A percentile compares a stretch with the other conserved stretches of the same genome.
These are phyloP conservation scores for Chromobotia macracanthus DNA, from an alignment of 2,797 vertebrate species.

Conservation along the genomic window DNA sequence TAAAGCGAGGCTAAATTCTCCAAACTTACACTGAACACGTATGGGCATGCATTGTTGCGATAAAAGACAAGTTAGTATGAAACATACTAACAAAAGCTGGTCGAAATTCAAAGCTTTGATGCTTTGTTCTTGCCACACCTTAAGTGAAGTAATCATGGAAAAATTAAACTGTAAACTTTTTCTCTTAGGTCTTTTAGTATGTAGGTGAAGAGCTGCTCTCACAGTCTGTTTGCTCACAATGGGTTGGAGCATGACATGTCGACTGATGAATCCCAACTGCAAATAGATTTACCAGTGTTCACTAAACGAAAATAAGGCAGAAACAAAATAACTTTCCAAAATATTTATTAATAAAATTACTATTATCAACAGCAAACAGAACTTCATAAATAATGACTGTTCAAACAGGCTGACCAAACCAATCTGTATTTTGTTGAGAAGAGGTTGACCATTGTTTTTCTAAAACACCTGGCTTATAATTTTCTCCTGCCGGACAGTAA, in stretches of 20 bases:
- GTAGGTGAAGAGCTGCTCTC: neutral
- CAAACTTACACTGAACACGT: neutral
- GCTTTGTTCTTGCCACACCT: conserved; percentile 10
- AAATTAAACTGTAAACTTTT: too few species aligned
- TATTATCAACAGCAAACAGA: too few species aligned
- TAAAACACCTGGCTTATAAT: neutral
- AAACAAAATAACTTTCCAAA: neutral
- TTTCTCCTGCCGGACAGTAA: neutral
- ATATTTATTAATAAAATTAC: too few species aligned
- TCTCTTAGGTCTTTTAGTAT: neutral
- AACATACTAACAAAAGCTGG: neutral
- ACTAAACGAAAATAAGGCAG: conserved; percentile 4
- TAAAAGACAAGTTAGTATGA: conserved; percentile 3
- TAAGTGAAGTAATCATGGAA: conserved; percentile 7
- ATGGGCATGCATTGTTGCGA: neutral
- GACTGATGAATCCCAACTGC: conserved; percentile 1
- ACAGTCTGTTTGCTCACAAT: neutral
- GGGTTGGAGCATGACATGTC: neutral
- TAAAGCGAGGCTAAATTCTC: conserved; percentile 3
- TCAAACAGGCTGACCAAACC: too few species aligned
- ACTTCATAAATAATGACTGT: too few species aligned
- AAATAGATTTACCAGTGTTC: conserved; percentile 29
- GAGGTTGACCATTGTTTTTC: too few species aligned
- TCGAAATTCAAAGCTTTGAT: neutral
- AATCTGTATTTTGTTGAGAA: too few species aligned